Base-by-base conservation (phyloP, 2,888 invertebrate genomes). In the Entomobrya multifasciata region DNA sequence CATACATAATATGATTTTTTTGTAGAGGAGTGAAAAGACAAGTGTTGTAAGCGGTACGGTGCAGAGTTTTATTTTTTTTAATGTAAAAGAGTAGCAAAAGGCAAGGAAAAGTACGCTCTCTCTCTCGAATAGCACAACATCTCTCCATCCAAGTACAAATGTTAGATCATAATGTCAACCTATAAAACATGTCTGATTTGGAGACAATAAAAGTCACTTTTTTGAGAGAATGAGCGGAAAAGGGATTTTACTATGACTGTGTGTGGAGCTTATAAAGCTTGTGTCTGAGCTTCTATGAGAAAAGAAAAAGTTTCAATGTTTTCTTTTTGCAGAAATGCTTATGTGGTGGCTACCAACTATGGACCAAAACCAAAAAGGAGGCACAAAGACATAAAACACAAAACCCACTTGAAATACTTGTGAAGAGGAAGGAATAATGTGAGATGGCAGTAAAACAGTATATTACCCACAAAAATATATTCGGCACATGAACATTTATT, bases 141-240 rank as follows among this genome's bases (percentile, higher is more conserved):
- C 47, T 36, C 57, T n/a, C n/a, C n/a, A n/a, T n/a, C n/a, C n/a
- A n/a, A n/a, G 86, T 86, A 76, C 76, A 86, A 86, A 86, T 81
- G 86, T 81, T 86, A 81, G 80, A 76, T 86, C 86, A 86, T 81
- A 86, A 86, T 80, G 86, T 86, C 80, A 79, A 65, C 86, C 74
- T 74, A 86, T 86, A 86, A 86, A 86, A 57, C 74, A 86, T 79
- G 86, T 74, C 86, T 80, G 86, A 86, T 80, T 80, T 79, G 62
- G 27, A 72, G 65, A 86, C 86, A 80, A 80, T 86, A 80, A 80
- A 86, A 65, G 86, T 86, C 80, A 47, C 72, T 65, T 49, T 41
- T 79, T n/a, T n/a, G n/a, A n/a, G 25, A 36, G 86, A 79, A 79
- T 79, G 86, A 79, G 55, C 62, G 70, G n/a, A 76, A 76, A 79